Evolutionary conservation across 2,113 vertebrate species (phyloP).

Genomic region (Lamprologus speciosus): DNA sequence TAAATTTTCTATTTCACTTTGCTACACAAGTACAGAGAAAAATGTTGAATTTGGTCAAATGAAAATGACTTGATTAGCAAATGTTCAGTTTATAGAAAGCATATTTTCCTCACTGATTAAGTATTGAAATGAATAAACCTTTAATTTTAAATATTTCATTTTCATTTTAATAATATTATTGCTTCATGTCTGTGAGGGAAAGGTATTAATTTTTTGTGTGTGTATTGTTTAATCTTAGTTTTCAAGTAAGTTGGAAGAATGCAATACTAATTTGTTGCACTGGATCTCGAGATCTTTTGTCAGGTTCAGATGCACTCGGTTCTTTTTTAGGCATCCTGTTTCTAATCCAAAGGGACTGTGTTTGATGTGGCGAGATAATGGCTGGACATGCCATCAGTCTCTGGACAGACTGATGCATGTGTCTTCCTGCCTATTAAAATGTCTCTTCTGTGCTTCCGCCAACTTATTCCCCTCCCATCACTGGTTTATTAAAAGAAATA

Average conservation of each 20-base stretch:
- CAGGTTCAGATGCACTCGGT: neutral
- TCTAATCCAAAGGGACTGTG: neutral
- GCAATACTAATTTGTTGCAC: neutral
- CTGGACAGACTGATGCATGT: constrained; percentile 36
- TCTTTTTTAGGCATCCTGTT: constrained; percentile 29
- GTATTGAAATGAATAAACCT: neutral
- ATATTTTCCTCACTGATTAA: neutral
- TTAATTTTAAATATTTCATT: neutral
- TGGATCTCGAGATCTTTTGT: neutral
- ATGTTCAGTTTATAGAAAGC: neutral
- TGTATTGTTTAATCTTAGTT: neutral
- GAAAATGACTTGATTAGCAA: neutral
- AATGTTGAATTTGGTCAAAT: neutral
- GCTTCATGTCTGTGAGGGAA: neutral
- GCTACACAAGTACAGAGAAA: neutral
- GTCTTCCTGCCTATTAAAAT: constrained; percentile 9
- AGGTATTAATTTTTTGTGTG: neutral
- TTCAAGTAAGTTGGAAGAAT: neutral
- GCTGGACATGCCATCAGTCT: neutral
- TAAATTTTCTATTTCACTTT: neutral
- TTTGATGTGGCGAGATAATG: constrained; percentile 35
- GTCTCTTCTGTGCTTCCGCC: neutral
- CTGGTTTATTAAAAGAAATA: neutral
- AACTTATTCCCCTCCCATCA: neutral
- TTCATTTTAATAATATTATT: neutral